Percentiles rank a stretch among this genome's conserved stretches.
phyloP scores from a whole-genome alignment of 2,888 invertebrate genomes.

The Zygogramma bicolorata region DNA sequence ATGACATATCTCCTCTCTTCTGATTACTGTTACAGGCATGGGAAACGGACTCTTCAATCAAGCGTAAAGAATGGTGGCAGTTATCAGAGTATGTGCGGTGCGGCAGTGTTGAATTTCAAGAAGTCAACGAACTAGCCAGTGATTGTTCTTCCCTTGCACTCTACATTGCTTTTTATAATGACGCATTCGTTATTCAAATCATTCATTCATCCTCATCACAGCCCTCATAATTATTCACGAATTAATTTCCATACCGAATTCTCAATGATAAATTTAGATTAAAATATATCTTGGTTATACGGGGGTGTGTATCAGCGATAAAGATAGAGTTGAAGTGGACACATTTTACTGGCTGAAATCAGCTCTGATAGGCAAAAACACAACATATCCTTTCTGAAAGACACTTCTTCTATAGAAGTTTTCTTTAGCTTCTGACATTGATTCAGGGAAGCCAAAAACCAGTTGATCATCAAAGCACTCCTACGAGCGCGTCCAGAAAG shows the following conservation, averaged over 20 bases:
- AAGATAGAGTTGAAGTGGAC: too few species aligned
- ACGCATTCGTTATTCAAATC: not conserved
- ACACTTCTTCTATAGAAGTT: too few species aligned
- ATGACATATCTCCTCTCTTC: not conserved
- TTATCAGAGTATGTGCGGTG: not conserved
- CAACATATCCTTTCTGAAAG: too few species aligned
- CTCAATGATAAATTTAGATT: not conserved
- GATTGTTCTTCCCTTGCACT: not conserved
- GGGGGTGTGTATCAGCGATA: not conserved
- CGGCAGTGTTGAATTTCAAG: not conserved
- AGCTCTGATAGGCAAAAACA: too few species aligned
- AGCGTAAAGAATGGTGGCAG: not conserved
- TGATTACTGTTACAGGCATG: not conserved
- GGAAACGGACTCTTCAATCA: not conserved
- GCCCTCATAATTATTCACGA: conserved; percentile 2
- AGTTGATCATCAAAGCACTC: too few species aligned
- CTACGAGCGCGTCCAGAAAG: too few species aligned
- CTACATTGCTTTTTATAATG: not conserved
- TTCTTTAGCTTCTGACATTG: too few species aligned
- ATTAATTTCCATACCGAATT: conserved; percentile 4
- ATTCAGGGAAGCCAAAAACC: too few species aligned
- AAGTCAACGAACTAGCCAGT: not conserved
- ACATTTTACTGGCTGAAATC: too few species aligned
- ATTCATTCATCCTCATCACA: not conserved
- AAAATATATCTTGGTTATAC: not conserved